Evolutionary conservation across 2,888 invertebrate genomes (phyloP).

Genomic region (Drosophila peninsularis): DNA sequence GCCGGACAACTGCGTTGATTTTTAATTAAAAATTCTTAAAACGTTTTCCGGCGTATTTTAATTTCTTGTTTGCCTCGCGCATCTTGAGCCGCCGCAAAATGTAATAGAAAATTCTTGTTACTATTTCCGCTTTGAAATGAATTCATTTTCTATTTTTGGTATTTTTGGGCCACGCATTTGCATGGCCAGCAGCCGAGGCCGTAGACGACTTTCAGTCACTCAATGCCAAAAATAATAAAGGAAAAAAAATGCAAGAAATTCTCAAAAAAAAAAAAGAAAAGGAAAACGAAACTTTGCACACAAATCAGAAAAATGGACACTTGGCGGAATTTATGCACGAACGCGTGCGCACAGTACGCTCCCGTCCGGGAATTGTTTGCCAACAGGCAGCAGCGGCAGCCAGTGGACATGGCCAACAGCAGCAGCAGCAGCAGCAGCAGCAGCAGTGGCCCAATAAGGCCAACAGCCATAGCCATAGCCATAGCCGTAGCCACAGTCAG

Average conservation of each 20-base stretch:
- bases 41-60: conserved; percentile 73
- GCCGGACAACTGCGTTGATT: conserved; percentile 45
- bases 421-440: conserved; percentile 18
- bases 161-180: conserved; percentile 55
- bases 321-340: conserved; percentile 80
- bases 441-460: conserved; percentile 7
- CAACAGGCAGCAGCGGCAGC: conserved; percentile 22
- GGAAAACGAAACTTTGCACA: conserved; percentile 72
- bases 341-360: conserved; percentile 74
- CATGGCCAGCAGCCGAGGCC: conserved; percentile 53
- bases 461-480: conserved; percentile 27
- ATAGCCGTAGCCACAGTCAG: conserved; percentile 36
- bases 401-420: conserved; percentile 21
- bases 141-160: conserved; percentile 74
- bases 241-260: conserved; percentile 18
- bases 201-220: conserved; percentile 49
- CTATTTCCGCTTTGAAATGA: conserved; percentile 74
- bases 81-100: conserved; percentile 58
- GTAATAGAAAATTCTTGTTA: conserved; percentile 76
- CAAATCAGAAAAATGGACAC: conserved; percentile 80
- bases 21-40: conserved; percentile 77
- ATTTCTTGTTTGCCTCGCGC: conserved; percentile 69
- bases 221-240: conserved; percentile 42
- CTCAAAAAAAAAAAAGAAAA: conserved; percentile 4
- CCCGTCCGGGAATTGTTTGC: conserved; percentile 69